Percentiles rank a stretch among this genome's conserved stretches.
These are phyloP conservation scores for Acanthosepion esculentum DNA, from an alignment of 2,888 invertebrate genomes.

Conservation along the genomic window DNA sequence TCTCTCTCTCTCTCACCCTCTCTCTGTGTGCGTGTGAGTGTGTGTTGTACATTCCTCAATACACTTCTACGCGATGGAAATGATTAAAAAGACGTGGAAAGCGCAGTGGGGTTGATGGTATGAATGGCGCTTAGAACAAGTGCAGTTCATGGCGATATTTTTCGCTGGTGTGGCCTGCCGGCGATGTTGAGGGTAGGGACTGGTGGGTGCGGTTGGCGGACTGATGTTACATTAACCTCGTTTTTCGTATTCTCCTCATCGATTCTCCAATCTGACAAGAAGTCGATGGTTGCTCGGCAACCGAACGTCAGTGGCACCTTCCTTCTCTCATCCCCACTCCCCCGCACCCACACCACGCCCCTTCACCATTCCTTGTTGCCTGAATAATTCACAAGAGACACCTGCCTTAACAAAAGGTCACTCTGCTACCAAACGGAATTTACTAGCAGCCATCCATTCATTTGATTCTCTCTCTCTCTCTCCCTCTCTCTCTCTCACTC, in stretches of 20 bases:
- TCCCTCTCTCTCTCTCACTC: neutral
- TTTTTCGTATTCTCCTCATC: neutral
- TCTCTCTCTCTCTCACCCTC: too few species aligned
- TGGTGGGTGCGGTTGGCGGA: neutral
- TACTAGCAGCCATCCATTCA: neutral
- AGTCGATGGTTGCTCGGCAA: constrained; percentile 4
- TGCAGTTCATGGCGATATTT: neutral
- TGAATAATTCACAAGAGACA: neutral
- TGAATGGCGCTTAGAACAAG: too few species aligned
- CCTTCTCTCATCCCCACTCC: neutral
- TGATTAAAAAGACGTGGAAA: too few species aligned
- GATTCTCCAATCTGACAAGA: constrained; percentile 16
- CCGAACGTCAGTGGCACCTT: neutral
- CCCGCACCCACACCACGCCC: neutral
- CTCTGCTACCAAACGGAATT: neutral
- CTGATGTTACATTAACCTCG: neutral
- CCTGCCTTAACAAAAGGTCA: neutral
- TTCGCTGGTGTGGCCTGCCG: neutral
- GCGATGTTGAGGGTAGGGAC: neutral
- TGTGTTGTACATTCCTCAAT: too few species aligned
- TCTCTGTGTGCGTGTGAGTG: too few species aligned
- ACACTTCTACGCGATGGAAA: too few species aligned
- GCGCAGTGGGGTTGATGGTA: too few species aligned
- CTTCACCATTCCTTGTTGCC: neutral
- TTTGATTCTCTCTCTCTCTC: neutral